Percentiles rank a stretch among this genome's conserved stretches.
phyloP scores from a whole-genome alignment of 2,888 invertebrate genomes.

The Fragum fragum region DNA sequence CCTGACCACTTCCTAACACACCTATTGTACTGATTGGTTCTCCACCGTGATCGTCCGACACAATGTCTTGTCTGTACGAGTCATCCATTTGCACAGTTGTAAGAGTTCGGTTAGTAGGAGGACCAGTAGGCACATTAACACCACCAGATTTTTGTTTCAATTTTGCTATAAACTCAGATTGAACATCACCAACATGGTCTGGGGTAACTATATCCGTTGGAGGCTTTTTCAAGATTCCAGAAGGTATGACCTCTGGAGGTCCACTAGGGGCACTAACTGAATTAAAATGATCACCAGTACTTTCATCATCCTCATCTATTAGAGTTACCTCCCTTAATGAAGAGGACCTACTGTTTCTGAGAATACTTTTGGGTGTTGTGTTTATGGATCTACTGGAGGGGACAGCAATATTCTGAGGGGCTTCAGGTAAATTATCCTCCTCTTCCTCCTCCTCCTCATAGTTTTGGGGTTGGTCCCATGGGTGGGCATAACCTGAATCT shows the following conservation, averaged over 20 bases:
- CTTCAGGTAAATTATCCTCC: conserved; percentile 41
- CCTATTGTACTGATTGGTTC: conserved; percentile 59
- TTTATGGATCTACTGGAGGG: conserved; percentile 58
- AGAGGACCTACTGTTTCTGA: conserved; percentile 68
- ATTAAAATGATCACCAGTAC: background rate
- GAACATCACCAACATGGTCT: conserved; percentile 66
- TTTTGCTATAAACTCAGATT: conserved; percentile 82
- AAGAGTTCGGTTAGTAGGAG: conserved; percentile 37
- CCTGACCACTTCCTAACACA: conserved; percentile 40
- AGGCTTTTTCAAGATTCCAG: conserved; percentile 57
- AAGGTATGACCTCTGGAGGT: conserved; percentile 13
- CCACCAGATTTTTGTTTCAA: conserved; percentile 78
- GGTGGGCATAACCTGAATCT: conserved; percentile 51
- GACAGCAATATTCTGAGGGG: conserved; percentile 5
- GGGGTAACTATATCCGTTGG: conserved; percentile 25
- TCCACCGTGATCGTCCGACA: background rate
- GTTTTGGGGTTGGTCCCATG: conserved; percentile 58
- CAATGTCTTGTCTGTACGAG: background rate
- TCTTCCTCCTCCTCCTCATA: conserved; percentile 64
- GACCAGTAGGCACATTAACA: conserved; percentile 60
- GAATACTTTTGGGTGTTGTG: conserved; percentile 70
- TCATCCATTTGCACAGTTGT: conserved; percentile 28
- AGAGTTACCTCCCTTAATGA: conserved; percentile 69
- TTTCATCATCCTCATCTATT: conserved; percentile 52
- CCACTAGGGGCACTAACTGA: conserved; percentile 4